A percentile compares a stretch with the other conserved stretches of the same genome.
These are phyloP conservation scores for Cricetomys ansorgei DNA, from an alignment of 2,113 vertebrate species.

Conservation along the genomic window DNA sequence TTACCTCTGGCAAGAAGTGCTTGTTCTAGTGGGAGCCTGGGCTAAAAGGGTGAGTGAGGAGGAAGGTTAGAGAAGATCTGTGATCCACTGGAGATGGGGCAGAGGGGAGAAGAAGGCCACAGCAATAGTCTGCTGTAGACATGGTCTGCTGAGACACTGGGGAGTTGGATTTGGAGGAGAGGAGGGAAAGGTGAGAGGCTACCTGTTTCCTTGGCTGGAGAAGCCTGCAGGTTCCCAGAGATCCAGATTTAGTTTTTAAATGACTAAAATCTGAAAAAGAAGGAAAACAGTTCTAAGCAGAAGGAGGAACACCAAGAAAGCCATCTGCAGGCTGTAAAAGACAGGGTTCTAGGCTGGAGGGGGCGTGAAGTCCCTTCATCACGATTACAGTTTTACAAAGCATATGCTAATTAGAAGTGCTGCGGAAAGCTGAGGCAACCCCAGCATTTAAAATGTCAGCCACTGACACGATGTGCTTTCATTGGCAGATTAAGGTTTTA, in stretches of 20 bases:
- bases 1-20: too few species aligned
- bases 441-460: conserved; percentile 38
- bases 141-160: too few species aligned
- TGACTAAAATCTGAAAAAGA: conserved; percentile 35
- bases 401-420: neutral
- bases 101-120: neutral
- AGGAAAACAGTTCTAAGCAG: conserved; percentile 8
- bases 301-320: conserved; percentile 1
- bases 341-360: neutral
- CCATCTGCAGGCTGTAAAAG: neutral
- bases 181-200: neutral
- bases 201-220: neutral
- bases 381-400: neutral
- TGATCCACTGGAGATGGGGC: too few species aligned
- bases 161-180: neutral
- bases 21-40: too few species aligned
- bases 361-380: neutral
- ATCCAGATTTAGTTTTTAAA: conserved; percentile 49
- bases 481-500: conserved; percentile 40
- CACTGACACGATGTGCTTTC: conserved; percentile 25
- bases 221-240: neutral
- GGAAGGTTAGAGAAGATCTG: too few species aligned
- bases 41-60: too few species aligned
- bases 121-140: neutral
- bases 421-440: conserved; percentile 22